phyloP scores from a whole-genome alignment of 2,888 invertebrate genomes.

The Napeogenes inachia region DNA sequence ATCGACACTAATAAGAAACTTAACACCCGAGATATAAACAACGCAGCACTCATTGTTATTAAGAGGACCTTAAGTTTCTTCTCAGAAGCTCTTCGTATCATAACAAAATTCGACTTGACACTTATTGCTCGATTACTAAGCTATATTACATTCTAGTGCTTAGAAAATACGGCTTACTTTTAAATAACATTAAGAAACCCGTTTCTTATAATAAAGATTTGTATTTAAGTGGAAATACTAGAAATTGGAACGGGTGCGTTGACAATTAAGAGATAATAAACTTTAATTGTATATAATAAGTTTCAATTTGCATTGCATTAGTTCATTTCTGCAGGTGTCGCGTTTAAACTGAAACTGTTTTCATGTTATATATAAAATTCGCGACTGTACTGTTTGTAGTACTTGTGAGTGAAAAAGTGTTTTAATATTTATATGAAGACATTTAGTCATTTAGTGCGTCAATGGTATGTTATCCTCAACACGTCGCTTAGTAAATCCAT shows the following conservation, averaged over 20 bases:
- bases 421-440: too few relatives aligned
- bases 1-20: constrained; percentile 52
- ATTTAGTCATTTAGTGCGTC: constrained; percentile 10
- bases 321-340: neutral
- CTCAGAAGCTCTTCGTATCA: constrained; percentile 55
- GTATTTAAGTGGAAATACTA: constrained; percentile 58
- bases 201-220: constrained; percentile 47
- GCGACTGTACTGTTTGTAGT: too few relatives aligned
- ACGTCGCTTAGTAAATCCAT: constrained; percentile 39
- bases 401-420: too few relatives aligned
- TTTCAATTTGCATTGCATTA: neutral
- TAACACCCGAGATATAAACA: constrained; percentile 55
- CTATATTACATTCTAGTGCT: constrained; percentile 12
- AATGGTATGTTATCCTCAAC: constrained; percentile 30
- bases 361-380: too few relatives aligned
- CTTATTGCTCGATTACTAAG: constrained; percentile 12
- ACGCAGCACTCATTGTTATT: constrained; percentile 60
- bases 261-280: constrained; percentile 26
- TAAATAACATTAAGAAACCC: constrained; percentile 8
- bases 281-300: neutral
- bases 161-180: neutral
- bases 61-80: constrained; percentile 55
- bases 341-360: neutral
- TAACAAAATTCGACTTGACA: constrained; percentile 38
- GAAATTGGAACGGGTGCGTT: constrained; percentile 59